Evolutionary conservation across 1,140 invertebrate genomes (phyloP), one percentile per base, ranked within the genome.

Genomic region (Listronotus bonariensis): DNA sequence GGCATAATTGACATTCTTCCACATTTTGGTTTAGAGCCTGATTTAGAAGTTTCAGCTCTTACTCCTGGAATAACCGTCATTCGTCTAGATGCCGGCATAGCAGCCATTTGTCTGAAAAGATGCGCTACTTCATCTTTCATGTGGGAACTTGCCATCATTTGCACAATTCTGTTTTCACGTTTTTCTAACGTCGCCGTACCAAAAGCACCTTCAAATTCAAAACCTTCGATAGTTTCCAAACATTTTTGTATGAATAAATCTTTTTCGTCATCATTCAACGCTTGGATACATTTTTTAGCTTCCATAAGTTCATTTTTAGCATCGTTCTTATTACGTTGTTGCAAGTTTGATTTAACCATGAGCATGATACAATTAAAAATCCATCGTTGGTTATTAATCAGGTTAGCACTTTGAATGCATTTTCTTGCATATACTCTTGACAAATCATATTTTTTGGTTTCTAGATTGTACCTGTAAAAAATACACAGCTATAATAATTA

Each of bases 381-480:
- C 83, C 83, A 84, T 14, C 65, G 58, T 9, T 63, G 11, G 31
- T 77, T 65, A 17, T 69, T 60, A 17, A 61, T 70, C 56, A 78
- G 76, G 65, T 80, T 77, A 53, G 79, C 81, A 70, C 82, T 79
- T 10, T 76, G 69, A 41, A 83, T 81, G 61, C 82, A 83, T 53
- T 82, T 79, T 55, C 82, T 80, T 0, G 81, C 81, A 57, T 84
- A 84, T 41, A 81, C 82, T 62, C 81, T 81, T 3, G 80, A 77
- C 10, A 84, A 69, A 36, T 83, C 80, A 68, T 79, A 82, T 68
- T 81, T 80, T 53, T 83, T 83, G 57, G 82, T 75, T 14, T 80
- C 77, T 18, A 75, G 77, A 32, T 82, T 71, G 46, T 18, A 42
- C n/a, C 53, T 55, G 12, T 4, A 55, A 55, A n/a, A 20, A 20